A percentile compares a stretch with the other conserved stretches of the same genome.
Evolutionary conservation across 2,888 invertebrate genomes (phyloP).

Genomic region (Teinopalpus imperialis): DNA sequence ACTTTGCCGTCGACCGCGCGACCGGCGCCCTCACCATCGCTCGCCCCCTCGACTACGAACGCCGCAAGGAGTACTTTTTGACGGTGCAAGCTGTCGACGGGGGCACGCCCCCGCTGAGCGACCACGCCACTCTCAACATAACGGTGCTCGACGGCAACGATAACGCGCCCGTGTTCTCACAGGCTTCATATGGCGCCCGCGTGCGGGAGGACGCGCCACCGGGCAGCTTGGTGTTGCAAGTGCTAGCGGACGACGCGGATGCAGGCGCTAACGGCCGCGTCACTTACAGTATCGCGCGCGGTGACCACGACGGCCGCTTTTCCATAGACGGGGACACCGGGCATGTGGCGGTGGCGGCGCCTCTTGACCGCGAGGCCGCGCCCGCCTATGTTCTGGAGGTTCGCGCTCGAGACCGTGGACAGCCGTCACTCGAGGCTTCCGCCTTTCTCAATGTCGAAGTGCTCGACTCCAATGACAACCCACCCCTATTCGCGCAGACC

Average conservation of each 20-base stretch:
- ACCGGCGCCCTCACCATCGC: conserved; percentile 89
- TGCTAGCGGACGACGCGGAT: conserved; percentile 92
- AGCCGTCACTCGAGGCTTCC: conserved; percentile 87
- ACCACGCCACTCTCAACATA: conserved; percentile 93
- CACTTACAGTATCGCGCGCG: conserved; percentile 87
- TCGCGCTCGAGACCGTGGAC: conserved; percentile 90
- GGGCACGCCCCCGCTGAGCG: conserved; percentile 93
- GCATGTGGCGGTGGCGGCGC: conserved; percentile 86
- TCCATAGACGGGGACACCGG: conserved; percentile 89
- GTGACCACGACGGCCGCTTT: conserved; percentile 89
- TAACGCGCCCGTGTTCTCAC: conserved; percentile 91
- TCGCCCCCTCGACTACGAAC: conserved; percentile 93
- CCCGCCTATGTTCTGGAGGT: conserved; percentile 90
- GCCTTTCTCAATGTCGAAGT: conserved; percentile 90
- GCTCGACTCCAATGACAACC: conserved; percentile 95
- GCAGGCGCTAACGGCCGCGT: conserved; percentile 90
- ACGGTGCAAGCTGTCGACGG: conserved; percentile 95
- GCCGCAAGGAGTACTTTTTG: conserved; percentile 91
- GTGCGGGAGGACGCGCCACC: conserved; percentile 90
- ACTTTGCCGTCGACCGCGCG: conserved; percentile 88
- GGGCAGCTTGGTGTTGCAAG: conserved; percentile 88
- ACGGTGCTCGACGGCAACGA: conserved; percentile 93
- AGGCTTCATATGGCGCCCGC: conserved; percentile 87
- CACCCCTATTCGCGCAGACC: conserved; percentile 89
- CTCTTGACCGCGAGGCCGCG: conserved; percentile 91